Evolutionary conservation across 2,888 invertebrate genomes (phyloP), one percentile per base, ranked within the genome.

Genomic region (Laspeyria flexula): DNA sequence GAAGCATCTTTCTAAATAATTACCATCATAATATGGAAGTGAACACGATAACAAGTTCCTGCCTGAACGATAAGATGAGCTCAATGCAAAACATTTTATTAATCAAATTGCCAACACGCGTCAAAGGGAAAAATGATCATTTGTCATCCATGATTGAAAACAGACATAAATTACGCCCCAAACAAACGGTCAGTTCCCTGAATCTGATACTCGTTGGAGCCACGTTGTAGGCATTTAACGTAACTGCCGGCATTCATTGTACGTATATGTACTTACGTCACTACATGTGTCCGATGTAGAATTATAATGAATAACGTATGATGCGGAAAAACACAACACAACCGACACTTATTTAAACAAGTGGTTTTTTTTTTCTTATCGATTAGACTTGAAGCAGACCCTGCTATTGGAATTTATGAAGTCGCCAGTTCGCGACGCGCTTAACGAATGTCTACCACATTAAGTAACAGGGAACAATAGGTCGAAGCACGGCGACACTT

Each of bases 31-130:
- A 55, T 59, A 61, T 67, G 75, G 79, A 79, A 77, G 70, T 65
- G 61, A 47, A 46, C 37, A 50, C 40, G 81, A 82, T 83, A 83
- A 71, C 60, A 45, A 75, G 77, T 81, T 83, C 82, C 82, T 73
- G 82, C 76, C 23, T 53, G 23, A 50, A 29, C 52, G 76, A 75
- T 80, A 79, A n/a, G n/a, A 71, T 53, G 43, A 48, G 44, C 16
- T 71, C 57, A 55, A 68, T 66, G 72, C 66, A 64, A 69, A 70
- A 65, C 60, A 56, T 60, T 42, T 58, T 60, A 68, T 70, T 70
- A 55, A 61, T 65, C 61, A 66, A 59, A 61, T 61, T 58, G 52
- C 51, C 42, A 59, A 52, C 54, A 55, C 47, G 45, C 50, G 47
- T 45, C 37, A 41, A 34, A 42, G 44, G 39, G 42, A 55, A 49